These are phyloP conservation scores for Rhinopomastus cyanomelas DNA, from an alignment of 2,113 vertebrate species.

Conservation along the genomic window DNA sequence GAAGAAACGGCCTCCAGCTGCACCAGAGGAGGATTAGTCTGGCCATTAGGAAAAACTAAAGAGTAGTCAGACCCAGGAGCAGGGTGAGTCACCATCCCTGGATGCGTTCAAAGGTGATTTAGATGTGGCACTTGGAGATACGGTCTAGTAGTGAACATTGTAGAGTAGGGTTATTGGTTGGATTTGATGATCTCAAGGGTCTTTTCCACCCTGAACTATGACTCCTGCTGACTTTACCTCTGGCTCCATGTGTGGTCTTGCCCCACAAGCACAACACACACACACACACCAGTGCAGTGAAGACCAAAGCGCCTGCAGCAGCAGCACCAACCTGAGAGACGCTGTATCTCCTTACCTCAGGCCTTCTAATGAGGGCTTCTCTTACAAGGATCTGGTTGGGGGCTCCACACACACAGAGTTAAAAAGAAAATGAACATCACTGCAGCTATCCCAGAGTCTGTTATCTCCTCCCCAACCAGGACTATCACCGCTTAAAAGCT, in stretches of 20 bases:
- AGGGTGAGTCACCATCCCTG: no score
- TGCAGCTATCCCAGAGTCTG: background rate
- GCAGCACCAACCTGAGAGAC: background rate
- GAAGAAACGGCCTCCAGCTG: no score
- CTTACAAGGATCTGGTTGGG: background rate
- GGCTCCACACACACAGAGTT: background rate
- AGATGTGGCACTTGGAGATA: no score
- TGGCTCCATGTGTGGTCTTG: background rate
- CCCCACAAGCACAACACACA: background rate
- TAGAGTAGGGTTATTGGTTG: no score
- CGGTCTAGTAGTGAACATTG: no score
- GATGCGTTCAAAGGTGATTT: no score
- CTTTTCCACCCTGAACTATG: no score
- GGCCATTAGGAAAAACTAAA: no score
- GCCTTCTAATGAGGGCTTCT: background rate
- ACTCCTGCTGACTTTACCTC: background rate
- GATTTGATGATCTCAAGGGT: no score
- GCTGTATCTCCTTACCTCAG: background rate
- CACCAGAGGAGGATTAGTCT: no score
- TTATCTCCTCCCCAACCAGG: background rate
- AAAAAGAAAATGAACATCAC: background rate
- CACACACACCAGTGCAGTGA: background rate
- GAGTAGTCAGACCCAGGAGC: no score
- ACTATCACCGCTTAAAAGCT: constrained; percentile 5
- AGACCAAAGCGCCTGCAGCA: background rate